These are phyloP conservation scores for Amphiprion percula DNA, from an alignment of 2,113 vertebrate species.

Conservation along the genomic window DNA sequence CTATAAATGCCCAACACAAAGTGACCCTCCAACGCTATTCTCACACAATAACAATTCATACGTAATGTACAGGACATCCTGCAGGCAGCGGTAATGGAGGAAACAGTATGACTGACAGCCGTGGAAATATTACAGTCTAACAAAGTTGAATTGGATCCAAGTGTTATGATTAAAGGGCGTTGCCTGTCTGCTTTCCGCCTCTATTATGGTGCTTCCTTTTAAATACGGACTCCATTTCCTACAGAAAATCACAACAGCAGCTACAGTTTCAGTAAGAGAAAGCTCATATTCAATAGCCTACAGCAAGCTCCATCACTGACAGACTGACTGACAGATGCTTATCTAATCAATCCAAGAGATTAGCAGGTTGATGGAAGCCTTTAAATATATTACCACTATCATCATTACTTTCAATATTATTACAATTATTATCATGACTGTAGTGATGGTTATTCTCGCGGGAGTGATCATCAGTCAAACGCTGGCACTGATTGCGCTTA, in stretches of 20 bases:
- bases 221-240: constrained; percentile 32
- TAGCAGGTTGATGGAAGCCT: constrained; percentile 38
- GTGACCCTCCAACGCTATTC: constrained; percentile 10
- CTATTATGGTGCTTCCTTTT: constrained; percentile 72
- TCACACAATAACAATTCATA: constrained; percentile 41
- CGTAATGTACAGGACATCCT: constrained; percentile 65
- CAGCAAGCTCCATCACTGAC: constrained; percentile 23
- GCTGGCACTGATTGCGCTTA: constrained; percentile 52
- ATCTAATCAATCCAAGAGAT: constrained; percentile 57
- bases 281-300: constrained; percentile 13
- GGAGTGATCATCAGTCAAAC: constrained; percentile 51
- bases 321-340: constrained; percentile 42
- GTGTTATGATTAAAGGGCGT: constrained; percentile 73
- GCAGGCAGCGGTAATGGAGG: constrained; percentile 43
- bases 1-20: constrained; percentile 8
- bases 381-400: constrained; percentile 60
- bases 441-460: constrained; percentile 34
- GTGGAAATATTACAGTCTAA: background rate
- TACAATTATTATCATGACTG: constrained; percentile 32
- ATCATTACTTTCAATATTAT: constrained; percentile 65
- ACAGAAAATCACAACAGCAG: constrained; percentile 9
- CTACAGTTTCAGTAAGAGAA: constrained; percentile 11
- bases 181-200: constrained; percentile 62
- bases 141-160: constrained; percentile 24
- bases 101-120: constrained; percentile 51